A percentile compares a stretch with the other conserved stretches of the same genome.
These are phyloP conservation scores for Hyles lineata DNA, from an alignment of 2,888 invertebrate species.

Conservation along the genomic window DNA sequence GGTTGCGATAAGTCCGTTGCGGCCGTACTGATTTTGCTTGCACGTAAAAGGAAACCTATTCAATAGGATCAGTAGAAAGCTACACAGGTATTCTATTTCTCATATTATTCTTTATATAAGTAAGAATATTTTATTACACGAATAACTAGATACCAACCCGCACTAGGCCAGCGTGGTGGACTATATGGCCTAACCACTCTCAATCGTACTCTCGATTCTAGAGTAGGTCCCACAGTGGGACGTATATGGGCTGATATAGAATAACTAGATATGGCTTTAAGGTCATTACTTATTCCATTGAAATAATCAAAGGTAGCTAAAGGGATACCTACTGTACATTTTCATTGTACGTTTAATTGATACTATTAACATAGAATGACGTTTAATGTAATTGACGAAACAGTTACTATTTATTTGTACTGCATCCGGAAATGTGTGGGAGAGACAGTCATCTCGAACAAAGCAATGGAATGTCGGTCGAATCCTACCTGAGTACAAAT, in stretches of 20 bases:
- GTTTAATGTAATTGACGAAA: constrained; percentile 39
- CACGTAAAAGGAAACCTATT: neutral
- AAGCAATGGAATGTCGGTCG: constrained; percentile 72
- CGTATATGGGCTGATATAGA: too few relatives aligned
- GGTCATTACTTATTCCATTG: neutral
- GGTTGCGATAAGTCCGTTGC: neutral
- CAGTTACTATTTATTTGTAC: constrained; percentile 36
- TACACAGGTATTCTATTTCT: neutral
- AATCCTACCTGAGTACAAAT: constrained; percentile 66
- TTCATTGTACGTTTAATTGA: neutral
- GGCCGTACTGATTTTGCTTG: neutral
- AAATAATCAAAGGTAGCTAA: neutral
- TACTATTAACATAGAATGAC: constrained; percentile 34
- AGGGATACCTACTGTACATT: neutral
- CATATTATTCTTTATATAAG: neutral
- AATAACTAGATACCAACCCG: too few relatives aligned
- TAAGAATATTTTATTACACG: neutral
- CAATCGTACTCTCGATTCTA: too few relatives aligned
- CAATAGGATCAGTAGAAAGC: neutral
- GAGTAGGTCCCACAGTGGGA: too few relatives aligned
- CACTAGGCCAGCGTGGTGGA: too few relatives aligned
- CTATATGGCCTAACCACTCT: too few relatives aligned
- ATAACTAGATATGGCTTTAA: too few relatives aligned
- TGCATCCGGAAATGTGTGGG: constrained; percentile 78
- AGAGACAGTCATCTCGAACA: constrained; percentile 63